Evolutionary conservation across 2,113 vertebrate genomes (phyloP), one percentile per base, ranked within the genome.

Genomic region (Semnornis frantzii): DNA sequence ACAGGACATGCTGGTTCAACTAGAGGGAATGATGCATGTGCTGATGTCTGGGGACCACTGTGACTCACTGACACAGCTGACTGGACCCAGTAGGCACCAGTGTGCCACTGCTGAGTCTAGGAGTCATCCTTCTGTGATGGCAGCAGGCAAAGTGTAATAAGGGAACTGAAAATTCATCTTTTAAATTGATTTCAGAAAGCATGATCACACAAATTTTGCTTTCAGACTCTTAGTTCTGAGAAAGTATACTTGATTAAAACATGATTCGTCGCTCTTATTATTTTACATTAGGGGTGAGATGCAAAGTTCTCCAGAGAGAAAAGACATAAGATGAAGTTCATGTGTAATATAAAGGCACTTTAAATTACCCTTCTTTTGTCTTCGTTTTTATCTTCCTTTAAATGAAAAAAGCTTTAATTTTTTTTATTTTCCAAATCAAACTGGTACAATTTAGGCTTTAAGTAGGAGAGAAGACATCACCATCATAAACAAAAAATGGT

Each of bases 21-120:
- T 13, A n/a, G 33, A 85, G 33, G 5, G 11, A 33, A n/a, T 1
- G 4, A 25, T 42, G 64, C 0, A 0, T 27, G 46, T 19, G 28
- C 62, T 66, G 24, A 46, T 48, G 71, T 27, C 25, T 7, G 7
- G 30, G 28, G 17, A 70, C 34, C 3, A 2, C 52, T 31, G 66
- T 0, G 0, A 48, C 42, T 69, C 2, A 0, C 18, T 11, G 48
- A 37, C 39, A 69, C 31, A 28, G 37, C 3, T 0, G 2, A 23
- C 42, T 0, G 1, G 34, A 70, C 12, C 30, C 33, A 14, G 42
- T 1, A 4, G 69, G 60, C 2, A 1, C 20, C 2, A 2, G 31
- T 5, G 58, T 5, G 2, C 33, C 0, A 0, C 48, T 44, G 70
- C 31, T 27, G 42, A 62, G 37, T 62, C 42, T 20, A 66, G 59